Base-by-base conservation (phyloP, 2,888 invertebrate species). In the Hirtodrosophila cameraria region DNA sequence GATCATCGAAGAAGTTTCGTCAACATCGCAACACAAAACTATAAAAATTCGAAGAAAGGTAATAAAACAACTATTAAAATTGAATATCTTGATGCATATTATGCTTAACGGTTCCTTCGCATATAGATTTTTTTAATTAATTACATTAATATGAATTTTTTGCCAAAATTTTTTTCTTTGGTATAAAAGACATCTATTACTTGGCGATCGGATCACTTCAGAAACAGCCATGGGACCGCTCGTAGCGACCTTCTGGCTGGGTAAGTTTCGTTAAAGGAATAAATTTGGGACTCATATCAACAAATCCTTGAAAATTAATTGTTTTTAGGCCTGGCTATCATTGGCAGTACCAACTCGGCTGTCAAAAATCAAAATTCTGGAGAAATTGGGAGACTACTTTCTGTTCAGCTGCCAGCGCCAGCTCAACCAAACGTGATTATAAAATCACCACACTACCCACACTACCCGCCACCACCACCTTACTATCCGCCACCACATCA, bases 151-250 rank as follows among this genome's bases (percentile, higher is more conserved):
- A 48, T 43, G 33, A 13, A 31, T 57, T 11, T 36, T 28, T 1
- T 5, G 1, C 13, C 2, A 6, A 18, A 18, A 41, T 13, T 42
- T 16, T 27, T 15, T 36, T 27, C 8, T 27, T 36, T 53, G 5
- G 39, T 68, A 68, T 68, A 68, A 68, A 68, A 68, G 69, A 58
- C 35, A 58, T 46, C 49, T 62, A 62, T 57, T 68, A 42, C 20
- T 12, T 50, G 33, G 2, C n/a, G 27, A 28, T 12, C 13, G 15
- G 31, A 57, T 31, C 68, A 68, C 25, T 68, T 33, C 11, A 25
- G 45, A n/a, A 53, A 8, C 0, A 12, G 49, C 53, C 57, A 68
- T 68, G 68, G 39, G 18, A 18, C 45, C 31, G 68, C 33, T 45
- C 31, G 31, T 38, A 33, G 25, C 57, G 15, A 49, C 68, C 7